Base-by-base conservation (phyloP, 2,888 invertebrate genomes). In the Celastrina argiolus region DNA sequence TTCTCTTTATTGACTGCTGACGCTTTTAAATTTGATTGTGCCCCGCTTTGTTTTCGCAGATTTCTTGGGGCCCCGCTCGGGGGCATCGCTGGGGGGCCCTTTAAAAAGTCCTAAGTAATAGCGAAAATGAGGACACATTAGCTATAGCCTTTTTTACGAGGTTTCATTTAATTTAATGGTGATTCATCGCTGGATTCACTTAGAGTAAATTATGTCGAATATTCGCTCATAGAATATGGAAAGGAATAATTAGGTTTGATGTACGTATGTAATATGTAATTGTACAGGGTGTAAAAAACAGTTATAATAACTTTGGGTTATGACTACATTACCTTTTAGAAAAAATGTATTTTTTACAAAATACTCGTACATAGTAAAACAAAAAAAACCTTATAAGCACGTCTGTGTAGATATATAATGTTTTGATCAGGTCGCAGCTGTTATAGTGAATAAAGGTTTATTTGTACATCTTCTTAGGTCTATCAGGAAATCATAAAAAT, bases 21-120 rank as follows among this genome's bases (percentile, higher is more conserved):
- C 73, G 76, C 77, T 79, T 79, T 81, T 78, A 76, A 80, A 81
- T 76, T 78, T 78, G 81, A 81, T 82, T 79, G 78, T 75, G 67
- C 72, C 75, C 73, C 75, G 75, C 75, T 75, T 74, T 76, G 75
- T 78, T 76, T 74, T 72, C 70, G 69, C 68, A 70, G 70, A 56
- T 70, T 68, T 70, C 66, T 61, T 36, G 56, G 67, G 51, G 64
- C 34, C 41, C 42, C 39, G 42, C 56, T 45, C 41, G 42, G 39
- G 16, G 41, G n/a, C 34, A 56, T 42, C 59, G 45, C 28, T 39
- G 28, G 56, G 28, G 28, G 58, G 26, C 58, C 31, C 28, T 61
- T 65, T 34, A 61, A 61, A 61, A 67, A 65, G 61, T 67, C 67
- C 66, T 64, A 56, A 67, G 66, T 45, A 64, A 61, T 61, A 61